Conservation (phyloP, 2,888 invertebrate genomes). For the Oegoconia quadripuncta region DNA sequence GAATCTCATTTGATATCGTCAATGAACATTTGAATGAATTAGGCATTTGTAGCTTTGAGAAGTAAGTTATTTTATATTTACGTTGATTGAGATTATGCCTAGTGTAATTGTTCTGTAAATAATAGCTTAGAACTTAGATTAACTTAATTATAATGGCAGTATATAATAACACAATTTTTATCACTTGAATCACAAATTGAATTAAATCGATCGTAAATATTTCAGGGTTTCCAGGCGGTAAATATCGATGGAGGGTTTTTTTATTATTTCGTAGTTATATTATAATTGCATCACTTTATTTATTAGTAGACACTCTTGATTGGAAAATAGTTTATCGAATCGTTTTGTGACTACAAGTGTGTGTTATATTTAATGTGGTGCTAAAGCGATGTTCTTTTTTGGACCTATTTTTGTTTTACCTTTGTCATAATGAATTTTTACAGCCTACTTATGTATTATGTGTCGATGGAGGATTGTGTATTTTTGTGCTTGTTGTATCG, state of each 20-base stretch:
- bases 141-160: constrained; percentile 52
- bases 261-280: constrained; percentile 14
- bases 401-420: constrained; percentile 6
- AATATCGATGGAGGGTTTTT: neutral
- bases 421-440: constrained; percentile 5
- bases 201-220: neutral
- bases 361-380: constrained; percentile 23
- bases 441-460: neutral
- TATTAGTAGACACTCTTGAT: neutral
- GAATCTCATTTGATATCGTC: constrained; percentile 41
- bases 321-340: constrained; percentile 3
- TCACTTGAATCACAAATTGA: constrained; percentile 7
- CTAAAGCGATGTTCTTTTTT: constrained; percentile 9
- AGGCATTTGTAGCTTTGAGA: constrained; percentile 53
- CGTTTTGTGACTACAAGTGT: constrained; percentile 24
- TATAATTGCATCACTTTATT: constrained; percentile 1
- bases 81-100: constrained; percentile 72
- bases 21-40: constrained; percentile 8
- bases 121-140: constrained; percentile 56
- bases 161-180: constrained; percentile 39
- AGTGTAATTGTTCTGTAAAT: constrained; percentile 65
- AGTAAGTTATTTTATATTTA: constrained; percentile 47
- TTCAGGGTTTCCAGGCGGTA: neutral
- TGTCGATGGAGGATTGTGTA: constrained; percentile 23
- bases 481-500: constrained; percentile 44